These are phyloP conservation scores for Catocala sponsa DNA, from an alignment of 2,888 invertebrate species.

Conservation along the genomic window DNA sequence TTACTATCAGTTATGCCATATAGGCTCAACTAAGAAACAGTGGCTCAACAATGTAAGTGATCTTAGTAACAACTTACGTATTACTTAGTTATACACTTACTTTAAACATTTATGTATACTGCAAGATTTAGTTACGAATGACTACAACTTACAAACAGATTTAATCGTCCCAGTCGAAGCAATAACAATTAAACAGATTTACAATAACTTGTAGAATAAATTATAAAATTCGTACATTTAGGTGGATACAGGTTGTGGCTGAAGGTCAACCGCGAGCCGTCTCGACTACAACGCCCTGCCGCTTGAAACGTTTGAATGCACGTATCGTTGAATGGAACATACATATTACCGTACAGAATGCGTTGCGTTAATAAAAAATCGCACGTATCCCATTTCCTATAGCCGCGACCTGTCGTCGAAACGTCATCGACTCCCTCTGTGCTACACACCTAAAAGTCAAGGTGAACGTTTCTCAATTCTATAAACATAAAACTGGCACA, in stretches of 20 bases:
- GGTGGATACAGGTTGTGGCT: not conserved
- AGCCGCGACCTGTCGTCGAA: not conserved
- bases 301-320: not conserved
- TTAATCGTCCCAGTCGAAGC: too few relatives aligned
- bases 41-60: too few relatives aligned
- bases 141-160: too few relatives aligned
- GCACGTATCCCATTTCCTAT: constrained; percentile 8
- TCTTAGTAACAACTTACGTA: too few relatives aligned
- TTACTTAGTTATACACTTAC: too few relatives aligned
- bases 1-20: too few relatives aligned
- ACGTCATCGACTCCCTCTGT: not conserved
- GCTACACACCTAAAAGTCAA: constrained; percentile 38
- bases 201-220: not conserved
- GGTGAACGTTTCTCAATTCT: constrained; percentile 29
- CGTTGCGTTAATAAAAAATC: not conserved
- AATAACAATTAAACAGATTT: too few relatives aligned
- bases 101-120: too few relatives aligned
- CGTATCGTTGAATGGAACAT: constrained; percentile 1
- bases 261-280: not conserved
- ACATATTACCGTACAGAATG: not conserved
- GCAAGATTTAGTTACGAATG: too few relatives aligned
- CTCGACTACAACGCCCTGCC: not conserved
- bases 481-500: not conserved
- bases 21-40: too few relatives aligned
- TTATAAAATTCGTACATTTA: not conserved